These are phyloP conservation scores for Sciurus niger DNA, from an alignment of 2,113 vertebrate species.

Conservation along the genomic window DNA sequence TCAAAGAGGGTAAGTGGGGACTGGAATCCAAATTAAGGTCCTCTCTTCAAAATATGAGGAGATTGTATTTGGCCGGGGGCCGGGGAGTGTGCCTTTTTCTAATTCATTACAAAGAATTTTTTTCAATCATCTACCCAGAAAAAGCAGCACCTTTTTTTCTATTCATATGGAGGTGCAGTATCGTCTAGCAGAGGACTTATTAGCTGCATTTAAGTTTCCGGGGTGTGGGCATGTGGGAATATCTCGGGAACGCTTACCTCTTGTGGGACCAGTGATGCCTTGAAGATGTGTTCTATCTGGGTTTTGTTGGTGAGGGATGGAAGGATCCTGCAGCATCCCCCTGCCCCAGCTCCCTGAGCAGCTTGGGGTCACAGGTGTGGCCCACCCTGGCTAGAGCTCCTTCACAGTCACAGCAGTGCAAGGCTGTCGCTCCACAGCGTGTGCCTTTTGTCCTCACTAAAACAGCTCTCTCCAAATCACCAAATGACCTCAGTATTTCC, in stretches of 20 bases:
- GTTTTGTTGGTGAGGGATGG: neutral
- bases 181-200: neutral
- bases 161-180: neutral
- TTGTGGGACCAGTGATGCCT: neutral
- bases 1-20: neutral
- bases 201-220: neutral
- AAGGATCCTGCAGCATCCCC: neutral
- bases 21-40: neutral
- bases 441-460: neutral
- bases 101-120: neutral
- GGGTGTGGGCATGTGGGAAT: neutral
- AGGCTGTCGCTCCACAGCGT: neutral
- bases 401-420: neutral
- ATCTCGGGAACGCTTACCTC: neutral
- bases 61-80: neutral
- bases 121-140: neutral
- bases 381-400: neutral
- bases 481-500: neutral
- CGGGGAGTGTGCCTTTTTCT: neutral
- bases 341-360: no score
- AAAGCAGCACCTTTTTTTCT: neutral
- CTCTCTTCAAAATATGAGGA: neutral
- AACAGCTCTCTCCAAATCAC: neutral
- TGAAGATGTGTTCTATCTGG: neutral
- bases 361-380: no score